phyloP scores from a whole-genome alignment of 2,797 vertebrate species.

The Vultur gryphus region DNA sequence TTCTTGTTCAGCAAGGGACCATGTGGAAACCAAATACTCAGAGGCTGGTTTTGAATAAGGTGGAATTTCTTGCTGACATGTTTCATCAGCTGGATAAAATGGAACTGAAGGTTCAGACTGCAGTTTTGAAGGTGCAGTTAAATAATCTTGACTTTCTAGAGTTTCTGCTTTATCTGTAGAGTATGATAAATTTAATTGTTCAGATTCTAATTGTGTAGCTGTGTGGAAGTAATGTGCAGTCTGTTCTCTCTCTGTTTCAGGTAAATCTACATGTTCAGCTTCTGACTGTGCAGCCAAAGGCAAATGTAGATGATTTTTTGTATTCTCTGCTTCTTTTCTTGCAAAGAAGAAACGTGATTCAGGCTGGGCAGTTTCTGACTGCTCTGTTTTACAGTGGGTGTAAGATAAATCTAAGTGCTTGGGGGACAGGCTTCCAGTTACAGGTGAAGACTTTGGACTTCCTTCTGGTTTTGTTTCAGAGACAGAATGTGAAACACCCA shows the following conservation, averaged over 20 bases:
- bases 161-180: constrained; percentile 30
- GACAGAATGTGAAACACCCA: neutral
- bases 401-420: neutral
- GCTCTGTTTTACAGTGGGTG: neutral
- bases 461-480: neutral
- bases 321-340: constrained; percentile 1
- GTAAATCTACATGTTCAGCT: neutral
- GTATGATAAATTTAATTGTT: constrained; percentile 44
- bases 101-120: neutral
- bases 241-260: constrained; percentile 26
- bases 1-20: neutral
- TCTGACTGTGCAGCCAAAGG: neutral
- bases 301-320: neutral
- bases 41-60: neutral
- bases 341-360: neutral
- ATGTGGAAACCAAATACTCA: neutral
- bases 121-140: constrained; percentile 38
- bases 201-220: constrained; percentile 48
- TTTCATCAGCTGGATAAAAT: neutral
- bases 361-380: neutral
- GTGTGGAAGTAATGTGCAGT: neutral
- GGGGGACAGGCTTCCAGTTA: neutral
- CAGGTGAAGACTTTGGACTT: neutral
- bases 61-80: constrained; percentile 5
- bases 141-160: constrained; percentile 47